Base-by-base conservation (phyloP, 2,113 vertebrate species). In the Lethenteron camtschaticum region DNA sequence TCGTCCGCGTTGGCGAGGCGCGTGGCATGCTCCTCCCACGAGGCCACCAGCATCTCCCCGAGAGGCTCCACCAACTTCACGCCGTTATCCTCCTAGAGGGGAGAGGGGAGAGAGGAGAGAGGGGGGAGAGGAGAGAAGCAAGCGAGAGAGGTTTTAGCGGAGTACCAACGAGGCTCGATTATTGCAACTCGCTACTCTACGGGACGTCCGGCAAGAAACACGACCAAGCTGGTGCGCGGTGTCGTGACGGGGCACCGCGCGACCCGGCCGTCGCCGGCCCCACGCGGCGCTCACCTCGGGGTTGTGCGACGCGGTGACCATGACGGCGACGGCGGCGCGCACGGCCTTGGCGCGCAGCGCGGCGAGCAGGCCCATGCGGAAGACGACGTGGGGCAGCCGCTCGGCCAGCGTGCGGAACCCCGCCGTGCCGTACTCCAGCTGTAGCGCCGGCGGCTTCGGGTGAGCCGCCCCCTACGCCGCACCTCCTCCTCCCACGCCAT, bases 261-360 rank as follows among this genome's bases (percentile, higher is more conserved):
- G 24, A 24, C 24, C 24, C 24, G 24, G 3, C 24, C 24, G 24
- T 24, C 24, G 3, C 24, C 24, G 24, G 24, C 24, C 24, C 24
- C 24, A 66, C 8, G 20, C 9, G 2, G 9, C n/a, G 24, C 12
- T 81, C 78, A 95, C 90, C 79, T 97, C 94, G 3, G 94, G 90
- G 76, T 99, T 99, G 75, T 99, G 94, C 1, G 92, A 97, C 0
- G 94, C 94, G 0, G 92, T 97, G 10, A 97, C 88, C 90, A 99
- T 88, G 71, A 96, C 74, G 9, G 90, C 92, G 5, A 96, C 86
- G 9, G 85, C 84, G 7, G 84, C 79, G 56, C 77, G 74, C 1
- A 84, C 80, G 4, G 86, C 84, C 72, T 78, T 89, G 73, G 94
- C 90, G 69, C 90, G 77, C 57, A 96, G 78, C 0, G 77, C 75